Evolutionary conservation across 2,797 vertebrate species (phyloP).

Genomic region (Coilia nasus): DNA sequence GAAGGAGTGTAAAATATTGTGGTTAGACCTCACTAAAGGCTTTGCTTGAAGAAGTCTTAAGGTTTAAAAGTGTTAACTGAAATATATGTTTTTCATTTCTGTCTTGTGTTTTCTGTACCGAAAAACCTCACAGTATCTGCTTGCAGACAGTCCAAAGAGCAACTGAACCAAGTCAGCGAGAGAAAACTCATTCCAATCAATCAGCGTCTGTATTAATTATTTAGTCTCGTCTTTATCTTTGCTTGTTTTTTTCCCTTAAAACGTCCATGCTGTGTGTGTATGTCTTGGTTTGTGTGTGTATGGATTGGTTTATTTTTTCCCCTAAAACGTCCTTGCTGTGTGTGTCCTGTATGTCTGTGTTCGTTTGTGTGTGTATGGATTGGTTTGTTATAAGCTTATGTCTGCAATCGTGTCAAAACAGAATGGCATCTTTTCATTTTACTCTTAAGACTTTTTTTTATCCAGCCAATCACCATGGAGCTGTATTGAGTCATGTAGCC

Average conservation of each 20-base stretch:
- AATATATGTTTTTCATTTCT: conserved; percentile 10
- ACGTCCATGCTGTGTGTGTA: not conserved
- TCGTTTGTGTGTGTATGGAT: not conserved
- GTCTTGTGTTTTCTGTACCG: not conserved
- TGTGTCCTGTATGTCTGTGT: not conserved
- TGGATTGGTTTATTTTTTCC: not conserved
- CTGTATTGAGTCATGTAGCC: conserved; percentile 19
- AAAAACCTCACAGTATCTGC: not conserved
- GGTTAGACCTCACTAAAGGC: not conserved
- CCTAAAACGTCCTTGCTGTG: too few species aligned
- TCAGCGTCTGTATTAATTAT: conserved; percentile 1
- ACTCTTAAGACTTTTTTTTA: not conserved
- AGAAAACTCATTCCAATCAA: not conserved
- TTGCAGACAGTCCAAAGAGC: conserved; percentile 3
- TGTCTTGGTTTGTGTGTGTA: not conserved
- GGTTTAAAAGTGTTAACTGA: not conserved
- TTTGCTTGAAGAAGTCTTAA: too few species aligned
- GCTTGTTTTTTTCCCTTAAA: not conserved
- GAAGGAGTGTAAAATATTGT: conserved; percentile 24
- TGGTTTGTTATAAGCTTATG: not conserved
- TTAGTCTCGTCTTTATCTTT: not conserved
- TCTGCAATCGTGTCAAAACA: not conserved
- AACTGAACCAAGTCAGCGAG: conserved; percentile 7
- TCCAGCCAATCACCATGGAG: not conserved
- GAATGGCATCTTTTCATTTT: not conserved